Evolutionary conservation across 2,888 invertebrate species (phyloP), one percentile per base, ranked within the genome.

Genomic region (Metellina segmentata): DNA sequence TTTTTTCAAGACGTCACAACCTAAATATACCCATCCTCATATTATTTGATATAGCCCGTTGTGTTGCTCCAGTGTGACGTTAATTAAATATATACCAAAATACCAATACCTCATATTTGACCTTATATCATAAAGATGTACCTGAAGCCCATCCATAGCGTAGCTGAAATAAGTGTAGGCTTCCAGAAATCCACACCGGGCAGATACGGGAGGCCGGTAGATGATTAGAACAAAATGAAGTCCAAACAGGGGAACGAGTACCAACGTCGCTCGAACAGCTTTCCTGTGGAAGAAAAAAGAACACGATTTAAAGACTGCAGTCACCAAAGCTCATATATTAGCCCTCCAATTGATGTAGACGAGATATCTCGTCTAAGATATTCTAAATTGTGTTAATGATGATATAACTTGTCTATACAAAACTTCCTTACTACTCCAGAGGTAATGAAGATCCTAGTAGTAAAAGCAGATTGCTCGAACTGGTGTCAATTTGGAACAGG

Each of bases 171-270:
- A 94, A 92, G 95, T 94, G 93, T 95, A 95, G 34, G 94, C 89
- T 75, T 94, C 94, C 49, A 94, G 94, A 94, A 94, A 94, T 16
- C 93, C 93, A 90, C 94, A 94, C 11, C 93, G 90, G 1, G 93
- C 93, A 8, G 85, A 93, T 16, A 93, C 93, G 6, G 94, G 94
- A 5, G 94, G 94, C 19, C 95, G 94, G 94, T 95, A 95, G 81
- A 95, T 95, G 19, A 95, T 95, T 49, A 95, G 94, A 77, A 95
- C 93, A 93, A 95, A 95, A 93, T 96, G 95, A 0, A 95, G 94
- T 6, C 96, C 96, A 93, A 96, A 96, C 72, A 96, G 94, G 5
- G 96, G 96, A 91, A 96, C 94, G 86, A 96, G 94, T 83, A 95
- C 95, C 89, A 95, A 93, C 0, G 95, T 95, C 4, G 95, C 95